These are phyloP conservation scores for Coenobita brevimanus DNA, from an alignment of 1,140 invertebrate genomes.

Conservation along the genomic window DNA sequence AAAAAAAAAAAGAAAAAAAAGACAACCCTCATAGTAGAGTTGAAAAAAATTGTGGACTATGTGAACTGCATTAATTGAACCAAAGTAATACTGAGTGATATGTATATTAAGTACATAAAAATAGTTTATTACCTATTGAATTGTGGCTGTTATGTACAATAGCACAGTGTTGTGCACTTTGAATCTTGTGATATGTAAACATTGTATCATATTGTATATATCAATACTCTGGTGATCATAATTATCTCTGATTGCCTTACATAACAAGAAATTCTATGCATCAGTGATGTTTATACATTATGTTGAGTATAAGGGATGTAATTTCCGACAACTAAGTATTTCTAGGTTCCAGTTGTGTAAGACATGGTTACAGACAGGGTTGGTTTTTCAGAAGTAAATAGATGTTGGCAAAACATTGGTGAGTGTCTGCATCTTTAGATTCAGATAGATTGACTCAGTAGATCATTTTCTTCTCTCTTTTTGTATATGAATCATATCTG, in stretches of 20 bases:
- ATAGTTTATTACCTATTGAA: slow-evolving; percentile 23
- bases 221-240: neutral
- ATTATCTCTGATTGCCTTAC: neutral
- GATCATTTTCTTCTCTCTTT: too few relatives aligned
- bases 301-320: neutral
- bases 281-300: neutral
- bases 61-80: slow-evolving; percentile 60
- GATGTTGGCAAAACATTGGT: too few relatives aligned
- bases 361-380: too few relatives aligned
- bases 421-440: too few relatives aligned
- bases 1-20: too few relatives aligned
- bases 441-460: too few relatives aligned
- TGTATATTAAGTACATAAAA: slow-evolving; percentile 53
- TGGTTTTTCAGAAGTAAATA: too few relatives aligned
- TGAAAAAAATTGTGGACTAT: neutral
- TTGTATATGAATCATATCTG: too few relatives aligned
- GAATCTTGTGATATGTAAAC: slow-evolving; percentile 62
- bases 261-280: neutral
- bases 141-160: slow-evolving; percentile 29
- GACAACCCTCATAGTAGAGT: neutral
- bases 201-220: slow-evolving; percentile 54
- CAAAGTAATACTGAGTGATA: slow-evolving; percentile 62
- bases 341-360: too few relatives aligned
- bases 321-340: too few relatives aligned
- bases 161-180: slow-evolving; percentile 60